These are phyloP conservation scores for Ditylenchus dipsaci DNA, from an alignment of 1,140 invertebrate species.

Conservation along the genomic window DNA sequence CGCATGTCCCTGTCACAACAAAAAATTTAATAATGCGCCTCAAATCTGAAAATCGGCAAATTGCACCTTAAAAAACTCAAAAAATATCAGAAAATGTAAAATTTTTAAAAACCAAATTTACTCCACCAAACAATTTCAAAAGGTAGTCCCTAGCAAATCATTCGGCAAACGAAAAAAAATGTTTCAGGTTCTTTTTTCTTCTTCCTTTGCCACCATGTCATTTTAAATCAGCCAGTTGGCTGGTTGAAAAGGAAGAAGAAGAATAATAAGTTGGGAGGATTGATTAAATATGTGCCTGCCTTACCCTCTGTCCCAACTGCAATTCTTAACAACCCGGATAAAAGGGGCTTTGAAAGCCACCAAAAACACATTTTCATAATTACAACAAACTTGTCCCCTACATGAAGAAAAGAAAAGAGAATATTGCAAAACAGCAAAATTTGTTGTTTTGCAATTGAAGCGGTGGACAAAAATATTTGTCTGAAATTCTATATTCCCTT, in stretches of 20 bases:
- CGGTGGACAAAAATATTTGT: neutral
- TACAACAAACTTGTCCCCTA: neutral
- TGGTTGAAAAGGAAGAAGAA: neutral
- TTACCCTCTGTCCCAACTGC: neutral
- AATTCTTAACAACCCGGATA: neutral
- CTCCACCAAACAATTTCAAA: too few species aligned
- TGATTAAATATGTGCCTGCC: neutral
- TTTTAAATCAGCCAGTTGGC: neutral
- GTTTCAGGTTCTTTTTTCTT: neutral
- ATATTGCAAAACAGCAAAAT: neutral
- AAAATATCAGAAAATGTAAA: neutral
- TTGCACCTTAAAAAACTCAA: neutral
- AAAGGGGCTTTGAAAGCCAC: neutral
- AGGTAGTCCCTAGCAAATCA: too few species aligned
- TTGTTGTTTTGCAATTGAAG: neutral
- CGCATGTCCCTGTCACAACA: too few species aligned
- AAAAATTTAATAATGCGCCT: too few species aligned
- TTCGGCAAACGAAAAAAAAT: neutral
- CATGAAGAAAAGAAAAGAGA: neutral
- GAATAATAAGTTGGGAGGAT: neutral
- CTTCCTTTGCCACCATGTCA: neutral
- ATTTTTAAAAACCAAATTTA: neutral
- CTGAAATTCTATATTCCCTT: slow-evolving; percentile 2
- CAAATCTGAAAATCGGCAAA: too few species aligned
- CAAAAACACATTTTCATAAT: too few species aligned